Percentiles rank a stretch among this genome's conserved stretches.
Evolutionary conservation across 2,888 invertebrate species (phyloP).

Genomic region (Bombylius discolor): DNA sequence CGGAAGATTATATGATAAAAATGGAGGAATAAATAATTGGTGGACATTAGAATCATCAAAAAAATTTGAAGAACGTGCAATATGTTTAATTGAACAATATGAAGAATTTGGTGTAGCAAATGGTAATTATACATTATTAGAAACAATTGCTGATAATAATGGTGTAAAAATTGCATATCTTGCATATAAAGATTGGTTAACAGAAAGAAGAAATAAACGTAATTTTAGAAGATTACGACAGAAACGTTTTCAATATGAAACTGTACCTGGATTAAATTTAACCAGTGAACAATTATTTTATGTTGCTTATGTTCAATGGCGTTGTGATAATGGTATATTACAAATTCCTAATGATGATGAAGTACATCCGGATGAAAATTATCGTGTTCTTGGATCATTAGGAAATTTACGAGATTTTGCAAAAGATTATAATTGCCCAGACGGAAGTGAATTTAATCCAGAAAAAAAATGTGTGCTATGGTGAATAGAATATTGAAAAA

Average conservation of each 20-base stretch:
- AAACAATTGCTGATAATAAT: constrained; percentile 1
- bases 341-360: neutral
- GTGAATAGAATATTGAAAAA: too few species aligned
- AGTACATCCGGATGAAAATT: neutral
- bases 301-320: constrained; percentile 1
- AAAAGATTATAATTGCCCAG: neutral
- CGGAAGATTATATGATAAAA: neutral
- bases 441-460: neutral
- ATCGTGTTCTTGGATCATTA: neutral
- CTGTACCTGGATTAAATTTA: neutral
- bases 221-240: neutral
- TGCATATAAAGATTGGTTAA: constrained; percentile 1
- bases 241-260: neutral
- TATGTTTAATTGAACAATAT: constrained; percentile 1
- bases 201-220: neutral
- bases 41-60: neutral
- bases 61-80: neutral
- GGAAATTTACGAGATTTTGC: neutral
- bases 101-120: neutral
- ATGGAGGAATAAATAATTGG: neutral
- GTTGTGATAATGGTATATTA: constrained; percentile 1
- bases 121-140: neutral
- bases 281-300: constrained; percentile 1
- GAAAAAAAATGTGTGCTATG: neutral
- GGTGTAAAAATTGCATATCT: neutral